Evolutionary conservation across 2,113 vertebrate species (phyloP), one percentile per base, ranked within the genome.

Genomic region (Chlorodrepanis virens): DNA sequence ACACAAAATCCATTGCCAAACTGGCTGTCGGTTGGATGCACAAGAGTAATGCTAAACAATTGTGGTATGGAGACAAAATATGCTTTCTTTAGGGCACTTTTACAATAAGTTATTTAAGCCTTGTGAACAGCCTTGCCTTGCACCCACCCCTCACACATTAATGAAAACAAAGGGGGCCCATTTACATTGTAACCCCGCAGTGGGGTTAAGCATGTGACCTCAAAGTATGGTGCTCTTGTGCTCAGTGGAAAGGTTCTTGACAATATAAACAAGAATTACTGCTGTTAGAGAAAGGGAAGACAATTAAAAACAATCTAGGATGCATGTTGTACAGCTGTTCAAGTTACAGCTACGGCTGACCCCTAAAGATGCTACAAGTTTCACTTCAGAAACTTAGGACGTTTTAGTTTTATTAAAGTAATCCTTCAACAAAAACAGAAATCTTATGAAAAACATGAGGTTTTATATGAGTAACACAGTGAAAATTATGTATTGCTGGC

Each of bases 181-280:
- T 98, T 98, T 98, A 97, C 98, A 98, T 98, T 98, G 98, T 98
- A 97, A 97, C 98, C 93, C 85, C 80, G 94, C 96, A 88, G 89
- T 94, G 96, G 96, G 98, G 98, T 98, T 98, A 98, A 98, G 97
- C 97, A 98, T 98, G 96, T 95, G 98, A 98, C 98, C 98, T 96
- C 97, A 94, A 96, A 98, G 98, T 97, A 98, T 97, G 97, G 97
- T 97, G 97, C 44, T 93, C 97, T 98, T 98, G 97, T 97, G 97
- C 97, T 98, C 28, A 2, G 72, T 96, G 96, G 96, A 97, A 98
- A 97, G 97, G 93, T 93, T 97, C 97, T 97, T 98, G 98, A 98
- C 98, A 98, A 97, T 97, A 97, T 98, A 98, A 98, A 98, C 98
- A 98, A 98, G 98, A 98, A 98, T 98, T 97, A 98, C 97, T 97